Conservation (phyloP, 2,113 vertebrate species). For the Lepus americanus region DNA sequence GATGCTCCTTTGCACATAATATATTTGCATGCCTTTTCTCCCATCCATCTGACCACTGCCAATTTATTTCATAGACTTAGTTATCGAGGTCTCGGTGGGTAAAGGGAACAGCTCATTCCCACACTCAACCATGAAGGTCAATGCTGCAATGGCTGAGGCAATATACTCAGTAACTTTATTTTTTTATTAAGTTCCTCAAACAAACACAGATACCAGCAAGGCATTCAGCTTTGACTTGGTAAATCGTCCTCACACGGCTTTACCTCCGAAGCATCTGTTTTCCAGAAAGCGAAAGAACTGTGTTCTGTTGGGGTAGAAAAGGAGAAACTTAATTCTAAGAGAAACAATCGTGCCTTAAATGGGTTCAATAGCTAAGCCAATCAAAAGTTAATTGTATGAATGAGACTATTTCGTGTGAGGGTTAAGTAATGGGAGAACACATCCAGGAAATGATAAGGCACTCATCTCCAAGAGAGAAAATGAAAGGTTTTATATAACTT, state of each 20-base stretch:
- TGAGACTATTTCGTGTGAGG: not conserved
- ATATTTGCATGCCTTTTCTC: too few species aligned
- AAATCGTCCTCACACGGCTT: slow-evolving; percentile 79
- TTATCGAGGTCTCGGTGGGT: too few species aligned
- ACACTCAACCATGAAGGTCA: not conserved
- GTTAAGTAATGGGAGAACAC: not conserved
- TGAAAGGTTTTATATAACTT: slow-evolving; percentile 33
- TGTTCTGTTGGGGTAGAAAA: slow-evolving; percentile 83
- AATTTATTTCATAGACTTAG: too few species aligned
- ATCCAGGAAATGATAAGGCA: not conserved
- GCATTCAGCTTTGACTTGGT: slow-evolving; percentile 19
- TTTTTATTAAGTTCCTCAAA: slow-evolving; percentile 21
- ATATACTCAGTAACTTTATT: slow-evolving; percentile 65
- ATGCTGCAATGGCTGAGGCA: not conserved
- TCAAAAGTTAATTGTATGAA: slow-evolving; percentile 35
- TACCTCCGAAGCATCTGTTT: slow-evolving; percentile 86
- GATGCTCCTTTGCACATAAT: too few species aligned
- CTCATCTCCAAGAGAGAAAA: slow-evolving; percentile 56
- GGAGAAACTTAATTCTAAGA: slow-evolving; percentile 56
- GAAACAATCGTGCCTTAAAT: slow-evolving; percentile 48
- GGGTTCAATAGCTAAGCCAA: slow-evolving; percentile 27
- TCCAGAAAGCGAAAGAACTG: slow-evolving; percentile 80
- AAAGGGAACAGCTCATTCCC: too few species aligned
- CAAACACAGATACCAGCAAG: not conserved
- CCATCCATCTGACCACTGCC: too few species aligned